Conservation (phyloP, 2,797 vertebrate species). For the Silurus aristotelis region DNA sequence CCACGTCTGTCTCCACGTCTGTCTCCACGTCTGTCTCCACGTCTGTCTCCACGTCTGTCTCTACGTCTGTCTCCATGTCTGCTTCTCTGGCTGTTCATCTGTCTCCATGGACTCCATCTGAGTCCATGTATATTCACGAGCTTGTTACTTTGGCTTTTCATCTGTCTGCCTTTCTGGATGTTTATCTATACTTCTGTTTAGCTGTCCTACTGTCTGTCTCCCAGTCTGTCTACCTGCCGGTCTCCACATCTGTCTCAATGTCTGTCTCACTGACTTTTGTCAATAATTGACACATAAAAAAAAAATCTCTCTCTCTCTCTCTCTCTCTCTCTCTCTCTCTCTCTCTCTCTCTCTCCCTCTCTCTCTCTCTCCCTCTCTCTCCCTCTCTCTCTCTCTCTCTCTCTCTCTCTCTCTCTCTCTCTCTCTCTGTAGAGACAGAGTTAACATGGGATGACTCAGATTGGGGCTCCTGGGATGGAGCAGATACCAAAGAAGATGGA, state of each 20-base stretch:
- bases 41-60: not conserved
- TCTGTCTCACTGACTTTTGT: too few relatives aligned
- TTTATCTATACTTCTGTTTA: too few relatives aligned
- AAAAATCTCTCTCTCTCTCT: too few relatives aligned
- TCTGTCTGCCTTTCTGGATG: not conserved
- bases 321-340: too few relatives aligned
- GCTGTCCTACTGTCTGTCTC: not conserved
- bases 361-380: not conserved
- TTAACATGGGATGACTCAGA: conserved; percentile 88
- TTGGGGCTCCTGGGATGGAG: conserved; percentile 91
- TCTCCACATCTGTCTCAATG: not conserved
- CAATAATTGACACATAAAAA: too few relatives aligned
- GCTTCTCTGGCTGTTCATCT: not conserved
- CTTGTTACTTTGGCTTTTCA: not conserved
- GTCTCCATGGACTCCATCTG: too few relatives aligned
- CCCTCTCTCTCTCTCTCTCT: not conserved
- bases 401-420: conserved; percentile 19
- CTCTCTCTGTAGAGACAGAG: conserved; percentile 76
- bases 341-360: too few relatives aligned
- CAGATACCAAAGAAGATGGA: conserved; percentile 69
- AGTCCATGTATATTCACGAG: not conserved
- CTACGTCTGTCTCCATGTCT: not conserved
- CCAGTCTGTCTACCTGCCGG: too few relatives aligned
- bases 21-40: not conserved
- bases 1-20: too few relatives aligned